These are phyloP conservation scores for Thereva unica DNA, from an alignment of 2,888 invertebrate genomes.

Conservation along the genomic window DNA sequence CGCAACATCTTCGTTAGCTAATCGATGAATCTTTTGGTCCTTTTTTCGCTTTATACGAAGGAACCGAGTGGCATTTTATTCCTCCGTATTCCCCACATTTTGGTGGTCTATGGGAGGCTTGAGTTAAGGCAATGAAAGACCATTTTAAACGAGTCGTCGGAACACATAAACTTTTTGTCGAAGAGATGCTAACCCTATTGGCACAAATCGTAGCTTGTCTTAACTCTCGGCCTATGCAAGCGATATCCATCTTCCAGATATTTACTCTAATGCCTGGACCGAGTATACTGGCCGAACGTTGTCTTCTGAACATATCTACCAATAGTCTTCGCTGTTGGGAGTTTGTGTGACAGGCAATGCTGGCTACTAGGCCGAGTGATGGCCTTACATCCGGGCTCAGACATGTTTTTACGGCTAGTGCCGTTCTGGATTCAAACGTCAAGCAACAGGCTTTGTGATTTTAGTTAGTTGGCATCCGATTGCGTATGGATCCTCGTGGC, in stretches of 20 bases:
- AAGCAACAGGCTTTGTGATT: no score
- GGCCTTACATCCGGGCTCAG: conserved; percentile 1
- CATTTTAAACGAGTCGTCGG: background rate
- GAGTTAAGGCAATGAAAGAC: background rate
- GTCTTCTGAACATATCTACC: background rate
- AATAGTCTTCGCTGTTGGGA: background rate
- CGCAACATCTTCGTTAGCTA: background rate
- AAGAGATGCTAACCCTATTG: conserved; percentile 17
- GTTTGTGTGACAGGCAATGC: conserved; percentile 6
- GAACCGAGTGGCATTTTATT: conserved; percentile 47
- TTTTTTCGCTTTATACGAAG: background rate
- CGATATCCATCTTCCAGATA: conserved; percentile 13
- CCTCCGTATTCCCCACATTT: conserved; percentile 47
- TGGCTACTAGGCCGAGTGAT: conserved; percentile 2
- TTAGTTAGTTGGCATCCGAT: no score
- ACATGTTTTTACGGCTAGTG: no score
- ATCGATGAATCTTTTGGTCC: background rate
- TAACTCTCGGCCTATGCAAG: conserved; percentile 16
- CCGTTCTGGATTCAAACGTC: no score
- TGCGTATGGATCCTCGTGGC: no score
- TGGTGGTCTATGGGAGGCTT: conserved; percentile 44
- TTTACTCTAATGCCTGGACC: conserved; percentile 9
- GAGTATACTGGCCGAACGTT: conserved; percentile 1
- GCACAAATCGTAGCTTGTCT: conserved; percentile 18
- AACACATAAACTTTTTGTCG: background rate